Conservation (phyloP, 2,797 vertebrate genomes). For the Muscicapa comitata region DNA sequence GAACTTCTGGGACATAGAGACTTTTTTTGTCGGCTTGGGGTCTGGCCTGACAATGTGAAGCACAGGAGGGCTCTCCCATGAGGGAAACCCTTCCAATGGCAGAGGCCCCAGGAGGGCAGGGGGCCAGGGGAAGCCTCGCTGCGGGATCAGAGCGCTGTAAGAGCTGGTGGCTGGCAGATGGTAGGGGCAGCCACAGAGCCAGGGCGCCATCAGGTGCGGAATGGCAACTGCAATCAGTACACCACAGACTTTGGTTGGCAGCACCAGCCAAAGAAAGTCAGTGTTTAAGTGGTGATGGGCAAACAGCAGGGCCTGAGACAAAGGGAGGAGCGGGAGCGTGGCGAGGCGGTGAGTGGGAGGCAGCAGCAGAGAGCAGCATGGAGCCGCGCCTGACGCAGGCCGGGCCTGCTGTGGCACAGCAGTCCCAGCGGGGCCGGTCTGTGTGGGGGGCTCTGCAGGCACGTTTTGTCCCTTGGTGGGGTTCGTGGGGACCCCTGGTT, state of each 20-base stretch:
- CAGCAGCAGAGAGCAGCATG: constrained; percentile 78
- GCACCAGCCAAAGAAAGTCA: background rate
- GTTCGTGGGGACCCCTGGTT: accelerated
- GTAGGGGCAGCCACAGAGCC: background rate
- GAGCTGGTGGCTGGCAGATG: background rate
- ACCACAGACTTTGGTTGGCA: background rate
- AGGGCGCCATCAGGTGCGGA: background rate
- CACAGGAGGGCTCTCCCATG: background rate
- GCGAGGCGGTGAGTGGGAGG: background rate
- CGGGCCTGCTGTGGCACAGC: background rate
- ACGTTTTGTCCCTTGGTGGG: accelerated
- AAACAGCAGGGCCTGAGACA: background rate
- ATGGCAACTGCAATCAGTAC: background rate
- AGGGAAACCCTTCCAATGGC: accelerated
- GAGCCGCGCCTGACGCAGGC: constrained; percentile 36
- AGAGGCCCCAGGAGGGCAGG: background rate
- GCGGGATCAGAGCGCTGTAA: accelerated
- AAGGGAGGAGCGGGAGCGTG: background rate
- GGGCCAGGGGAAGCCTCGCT: background rate
- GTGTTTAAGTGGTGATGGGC: background rate
- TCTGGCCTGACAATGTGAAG: background rate
- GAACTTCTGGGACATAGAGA: background rate
- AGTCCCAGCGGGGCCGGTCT: accelerated
- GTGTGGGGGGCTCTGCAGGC: background rate
- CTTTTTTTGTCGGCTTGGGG: background rate